These are phyloP conservation scores for Pitta sordida DNA, from an alignment of 2,113 vertebrate genomes.

Conservation along the genomic window DNA sequence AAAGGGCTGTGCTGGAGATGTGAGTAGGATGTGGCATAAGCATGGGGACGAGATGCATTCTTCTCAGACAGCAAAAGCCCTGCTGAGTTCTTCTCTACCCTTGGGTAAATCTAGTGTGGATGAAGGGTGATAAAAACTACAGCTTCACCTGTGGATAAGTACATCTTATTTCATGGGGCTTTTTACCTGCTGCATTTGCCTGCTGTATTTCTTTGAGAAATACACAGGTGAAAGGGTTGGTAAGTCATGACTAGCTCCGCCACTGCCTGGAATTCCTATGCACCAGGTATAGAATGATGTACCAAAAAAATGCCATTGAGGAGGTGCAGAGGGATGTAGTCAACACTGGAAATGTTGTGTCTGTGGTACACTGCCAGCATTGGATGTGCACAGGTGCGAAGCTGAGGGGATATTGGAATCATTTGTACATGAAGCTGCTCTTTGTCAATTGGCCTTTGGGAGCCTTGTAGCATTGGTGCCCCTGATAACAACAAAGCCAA, in stretches of 20 bases:
- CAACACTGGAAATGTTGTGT: not conserved
- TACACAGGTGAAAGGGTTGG: not conserved
- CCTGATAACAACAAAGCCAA: not conserved
- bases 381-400: not conserved
- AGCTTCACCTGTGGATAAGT: no score
- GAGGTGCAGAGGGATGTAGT: not conserved
- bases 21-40: fast-evolving
- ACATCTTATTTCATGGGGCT: no score
- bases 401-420: not conserved
- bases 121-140: not conserved
- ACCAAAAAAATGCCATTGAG: not conserved
- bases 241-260: not conserved
- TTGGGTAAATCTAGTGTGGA: not conserved
- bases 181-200: no score
- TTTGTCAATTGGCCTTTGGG: not conserved
- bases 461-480: not conserved
- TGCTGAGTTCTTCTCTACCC: not conserved
- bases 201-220: not conserved
- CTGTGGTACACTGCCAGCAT: not conserved
- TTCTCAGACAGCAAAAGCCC: not conserved
- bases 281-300: not conserved
- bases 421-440: not conserved
- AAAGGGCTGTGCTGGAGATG: not conserved
- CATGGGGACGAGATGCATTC: fast-evolving
- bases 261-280: fast-evolving